phyloP scores from a whole-genome alignment of 2,797 vertebrate genomes.

The Anolis apletophallus region DNA sequence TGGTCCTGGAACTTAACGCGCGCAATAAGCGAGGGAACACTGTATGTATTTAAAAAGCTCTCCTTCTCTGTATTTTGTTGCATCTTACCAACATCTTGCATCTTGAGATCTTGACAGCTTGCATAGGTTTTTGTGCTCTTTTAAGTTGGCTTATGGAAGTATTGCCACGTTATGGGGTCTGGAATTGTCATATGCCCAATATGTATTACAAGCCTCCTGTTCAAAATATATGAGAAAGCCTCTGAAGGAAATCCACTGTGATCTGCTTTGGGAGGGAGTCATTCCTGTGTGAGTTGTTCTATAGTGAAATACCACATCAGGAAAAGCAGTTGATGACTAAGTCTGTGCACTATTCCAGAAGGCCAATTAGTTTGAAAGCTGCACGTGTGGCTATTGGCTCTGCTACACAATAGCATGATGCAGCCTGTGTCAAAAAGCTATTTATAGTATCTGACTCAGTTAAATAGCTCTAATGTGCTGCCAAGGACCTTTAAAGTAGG shows the following conservation, averaged over 20 bases:
- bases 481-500: slow-evolving; percentile 23
- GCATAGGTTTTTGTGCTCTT: too few species aligned
- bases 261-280: not conserved
- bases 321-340: slow-evolving; percentile 1
- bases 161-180: too few species aligned
- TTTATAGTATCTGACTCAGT: slow-evolving; percentile 34
- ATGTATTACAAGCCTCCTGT: not conserved
- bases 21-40: too few species aligned
- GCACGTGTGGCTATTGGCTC: slow-evolving; percentile 20
- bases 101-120: too few species aligned
- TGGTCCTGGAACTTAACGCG: too few species aligned
- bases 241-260: not conserved
- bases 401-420: not conserved
- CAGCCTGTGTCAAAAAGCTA: slow-evolving; percentile 15
- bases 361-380: slow-evolving; percentile 9
- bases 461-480: slow-evolving; percentile 16
- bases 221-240: not conserved
- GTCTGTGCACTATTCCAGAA: slow-evolving; percentile 2
- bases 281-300: slow-evolving; percentile 2
- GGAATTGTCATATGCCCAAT: too few species aligned
- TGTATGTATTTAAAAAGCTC: too few species aligned
- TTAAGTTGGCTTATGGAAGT: too few species aligned
- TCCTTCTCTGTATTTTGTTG: too few species aligned
- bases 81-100: too few species aligned
- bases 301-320: not conserved